phyloP scores from a whole-genome alignment of 2,888 invertebrate genomes.

The Drosophila anomelani region DNA sequence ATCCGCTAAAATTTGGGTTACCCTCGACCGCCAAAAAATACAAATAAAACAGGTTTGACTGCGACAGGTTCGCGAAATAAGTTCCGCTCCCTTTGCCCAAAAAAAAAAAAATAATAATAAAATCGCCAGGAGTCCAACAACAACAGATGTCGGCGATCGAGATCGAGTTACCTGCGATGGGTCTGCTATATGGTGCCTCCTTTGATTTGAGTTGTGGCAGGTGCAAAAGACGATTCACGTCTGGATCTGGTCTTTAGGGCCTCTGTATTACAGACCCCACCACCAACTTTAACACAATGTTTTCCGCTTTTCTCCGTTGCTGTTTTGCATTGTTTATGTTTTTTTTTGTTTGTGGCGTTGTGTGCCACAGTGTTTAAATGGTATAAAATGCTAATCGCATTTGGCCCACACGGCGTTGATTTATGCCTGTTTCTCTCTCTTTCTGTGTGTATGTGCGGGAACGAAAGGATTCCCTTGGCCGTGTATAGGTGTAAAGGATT shows the following conservation, averaged over 20 bases:
- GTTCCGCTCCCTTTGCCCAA: slow-evolving; percentile 20
- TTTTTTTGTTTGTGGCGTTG: slow-evolving; percentile 16
- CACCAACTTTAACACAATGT: slow-evolving; percentile 48
- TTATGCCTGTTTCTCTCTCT: slow-evolving; percentile 23
- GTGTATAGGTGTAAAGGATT: slow-evolving; percentile 24
- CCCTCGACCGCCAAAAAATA: slow-evolving; percentile 56
- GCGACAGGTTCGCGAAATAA: slow-evolving; percentile 37
- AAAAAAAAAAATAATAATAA: slow-evolving; percentile 16
- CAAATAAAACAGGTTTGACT: slow-evolving; percentile 18
- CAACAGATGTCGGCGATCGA: slow-evolving; percentile 63
- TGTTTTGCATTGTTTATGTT: slow-evolving; percentile 37
- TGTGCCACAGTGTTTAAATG: slow-evolving; percentile 61
- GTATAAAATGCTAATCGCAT: slow-evolving; percentile 76
- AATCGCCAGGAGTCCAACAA: slow-evolving; percentile 47
- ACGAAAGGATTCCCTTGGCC: slow-evolving; percentile 13
- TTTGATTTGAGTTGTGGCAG: slow-evolving; percentile 74
- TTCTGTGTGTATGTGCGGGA: slow-evolving; percentile 2
- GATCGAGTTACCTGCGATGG: slow-evolving; percentile 66
- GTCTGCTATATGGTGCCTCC: slow-evolving; percentile 52
- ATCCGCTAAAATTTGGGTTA: slow-evolving; percentile 71
- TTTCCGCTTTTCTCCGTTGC: slow-evolving; percentile 35
- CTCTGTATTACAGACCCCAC: slow-evolving; percentile 21
- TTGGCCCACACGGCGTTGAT: slow-evolving; percentile 56
- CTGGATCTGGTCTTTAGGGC: slow-evolving; percentile 42
- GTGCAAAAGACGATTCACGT: slow-evolving; percentile 61